Conservation (phyloP, 1,140 invertebrate genomes). For the Meloidogyne exigua region DNA sequence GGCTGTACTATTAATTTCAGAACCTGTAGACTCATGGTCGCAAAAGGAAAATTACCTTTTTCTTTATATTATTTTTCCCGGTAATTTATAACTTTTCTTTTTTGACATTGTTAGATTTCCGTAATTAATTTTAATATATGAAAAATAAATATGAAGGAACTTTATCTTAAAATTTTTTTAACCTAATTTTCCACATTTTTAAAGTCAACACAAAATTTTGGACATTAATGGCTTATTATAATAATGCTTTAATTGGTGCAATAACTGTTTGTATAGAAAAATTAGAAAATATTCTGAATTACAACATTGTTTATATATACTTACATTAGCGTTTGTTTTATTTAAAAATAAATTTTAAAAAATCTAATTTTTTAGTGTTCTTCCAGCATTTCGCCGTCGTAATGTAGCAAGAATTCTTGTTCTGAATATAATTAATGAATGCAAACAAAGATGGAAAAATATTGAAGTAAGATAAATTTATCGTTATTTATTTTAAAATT, state of each 20-base stretch:
- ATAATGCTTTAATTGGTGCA: conserved; percentile 3
- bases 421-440: not conserved
- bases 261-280: conserved; percentile 14
- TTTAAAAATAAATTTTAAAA: not conserved
- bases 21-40: too few relatives aligned
- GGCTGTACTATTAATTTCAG: too few relatives aligned
- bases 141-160: too few relatives aligned
- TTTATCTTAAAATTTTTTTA: too few relatives aligned
- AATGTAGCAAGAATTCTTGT: conserved; percentile 4
- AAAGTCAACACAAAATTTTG: conserved; percentile 2
- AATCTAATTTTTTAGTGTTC: conserved; percentile 2
- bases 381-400: conserved; percentile 15
- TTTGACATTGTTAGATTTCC: too few relatives aligned
- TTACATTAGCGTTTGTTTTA: conserved; percentile 18
- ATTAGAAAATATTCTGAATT: not conserved
- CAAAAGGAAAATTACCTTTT: too few relatives aligned
- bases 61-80: too few relatives aligned
- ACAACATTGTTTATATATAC: conserved; percentile 1
- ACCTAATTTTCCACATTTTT: not conserved
- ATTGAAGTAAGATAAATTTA: not conserved
- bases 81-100: too few relatives aligned
- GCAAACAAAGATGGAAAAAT: conserved; percentile 13
- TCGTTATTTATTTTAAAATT: not conserved
- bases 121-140: too few relatives aligned
- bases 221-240: conserved; percentile 22